Base-by-base conservation (phyloP, 2,797 vertebrate species). In the Labeo calbasu region DNA sequence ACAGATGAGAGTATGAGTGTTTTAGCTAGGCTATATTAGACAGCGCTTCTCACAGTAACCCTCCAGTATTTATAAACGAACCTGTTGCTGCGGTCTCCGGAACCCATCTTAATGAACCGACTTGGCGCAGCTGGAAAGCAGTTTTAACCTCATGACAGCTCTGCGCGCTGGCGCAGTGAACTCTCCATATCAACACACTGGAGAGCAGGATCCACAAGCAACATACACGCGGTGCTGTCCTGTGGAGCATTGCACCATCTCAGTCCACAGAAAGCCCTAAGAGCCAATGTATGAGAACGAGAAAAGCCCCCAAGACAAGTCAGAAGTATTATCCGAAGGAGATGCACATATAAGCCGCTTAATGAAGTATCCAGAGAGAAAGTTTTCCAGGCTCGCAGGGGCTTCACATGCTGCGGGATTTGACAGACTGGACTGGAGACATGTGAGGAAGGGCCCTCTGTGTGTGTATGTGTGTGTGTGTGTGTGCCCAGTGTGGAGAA, bases 91-190 rank as follows among this genome's bases (percentile, higher is more conserved):
- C 95, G 79, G 92, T 94, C 88, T 97, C 96, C 69, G 96, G 96
- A 80, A 98, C 97, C 93, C 96, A 93, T 89, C 95, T 94, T 92
- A 96, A 94, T 40, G 95, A 95, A 66, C 97, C 96, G 82, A 97
- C 96, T 82, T 97, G 96, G 57, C 96, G 96, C 92, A 97, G 94
- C 94, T 97, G 96, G 91, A 97, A 97, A 55, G 96, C 96, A 50
- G 96, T 96, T 92, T 95, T 95, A 90, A 97, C 97, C 92, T 97
- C 97, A 92, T 96, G 95, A 91, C 97, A 97, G 93, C 96, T 96
- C 89, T 95, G 95, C 68, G 94, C 90, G 76, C 88, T 89, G 88
- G 92, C 89, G 5, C 91, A 85, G 81, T 88, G 91, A 46, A 76
- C 82, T 63, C 73, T 2, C 84, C 88, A 75, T 8, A 88, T 11